phyloP scores from a whole-genome alignment of 1,140 invertebrate species.

The Drosophila grimshawi region DNA sequence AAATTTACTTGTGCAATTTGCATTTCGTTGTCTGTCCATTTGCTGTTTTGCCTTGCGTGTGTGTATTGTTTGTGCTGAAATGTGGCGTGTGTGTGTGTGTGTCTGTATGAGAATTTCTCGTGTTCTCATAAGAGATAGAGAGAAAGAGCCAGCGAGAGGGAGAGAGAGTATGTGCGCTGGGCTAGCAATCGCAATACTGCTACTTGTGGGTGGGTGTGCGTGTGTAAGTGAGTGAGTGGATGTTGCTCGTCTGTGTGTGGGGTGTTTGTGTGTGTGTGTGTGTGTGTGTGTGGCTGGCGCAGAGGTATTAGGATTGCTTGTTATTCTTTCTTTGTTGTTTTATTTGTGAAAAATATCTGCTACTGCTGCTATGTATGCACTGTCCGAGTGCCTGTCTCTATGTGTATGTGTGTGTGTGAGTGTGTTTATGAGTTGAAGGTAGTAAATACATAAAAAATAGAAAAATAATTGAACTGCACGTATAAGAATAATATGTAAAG shows the following conservation, averaged over 20 bases:
- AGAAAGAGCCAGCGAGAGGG: slow-evolving; percentile 8
- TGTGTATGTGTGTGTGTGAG: slow-evolving; percentile 32
- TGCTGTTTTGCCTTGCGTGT: slow-evolving; percentile 18
- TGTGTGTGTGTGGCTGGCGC: slow-evolving; percentile 33
- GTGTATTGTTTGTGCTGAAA: slow-evolving; percentile 56
- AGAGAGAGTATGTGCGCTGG: slow-evolving; percentile 29
- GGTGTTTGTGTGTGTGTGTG: slow-evolving; percentile 7
- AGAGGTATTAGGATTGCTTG: slow-evolving; percentile 69
- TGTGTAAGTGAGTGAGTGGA: slow-evolving; percentile 44
- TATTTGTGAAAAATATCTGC: slow-evolving; percentile 74
- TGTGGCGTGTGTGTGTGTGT: slow-evolving; percentile 30
- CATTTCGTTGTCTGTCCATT: slow-evolving; percentile 19
- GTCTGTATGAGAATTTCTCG: slow-evolving; percentile 41
- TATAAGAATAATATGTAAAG: slow-evolving; percentile 43
- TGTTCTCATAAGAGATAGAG: slow-evolving; percentile 35
- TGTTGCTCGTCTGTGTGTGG: slow-evolving; percentile 28
- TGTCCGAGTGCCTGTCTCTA: slow-evolving; percentile 41
- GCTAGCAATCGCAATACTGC: slow-evolving; percentile 41
- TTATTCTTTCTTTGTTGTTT: slow-evolving; percentile 78
- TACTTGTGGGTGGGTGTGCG: slow-evolving; percentile 39
- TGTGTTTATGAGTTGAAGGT: slow-evolving; percentile 53
- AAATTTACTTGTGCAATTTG: slow-evolving; percentile 55
- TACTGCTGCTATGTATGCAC: slow-evolving; percentile 55
- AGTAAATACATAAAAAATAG: slow-evolving; percentile 69
- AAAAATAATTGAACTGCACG: slow-evolving; percentile 47